These are phyloP conservation scores for Lochmaea capreae DNA, from an alignment of 2,888 invertebrate genomes.

Conservation along the genomic window DNA sequence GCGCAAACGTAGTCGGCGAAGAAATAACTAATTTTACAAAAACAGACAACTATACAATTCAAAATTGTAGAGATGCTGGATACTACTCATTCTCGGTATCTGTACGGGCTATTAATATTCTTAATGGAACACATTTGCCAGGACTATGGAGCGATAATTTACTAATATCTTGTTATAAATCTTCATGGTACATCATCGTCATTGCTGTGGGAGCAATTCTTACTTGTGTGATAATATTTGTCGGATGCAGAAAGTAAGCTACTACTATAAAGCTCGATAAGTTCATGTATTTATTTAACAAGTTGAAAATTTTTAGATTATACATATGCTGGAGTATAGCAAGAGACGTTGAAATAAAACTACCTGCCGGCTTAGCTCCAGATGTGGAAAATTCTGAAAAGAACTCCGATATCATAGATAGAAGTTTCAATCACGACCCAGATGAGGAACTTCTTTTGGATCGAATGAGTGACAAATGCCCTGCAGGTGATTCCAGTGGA, in stretches of 20 bases:
- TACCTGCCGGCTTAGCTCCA: conserved; percentile 73
- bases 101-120: conserved; percentile 61
- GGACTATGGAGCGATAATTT: conserved; percentile 62
- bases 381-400: conserved; percentile 53
- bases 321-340: conserved; percentile 73
- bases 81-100: conserved; percentile 54
- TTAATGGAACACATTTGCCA: conserved; percentile 49
- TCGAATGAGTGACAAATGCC: conserved; percentile 46
- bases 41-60: conserved; percentile 40
- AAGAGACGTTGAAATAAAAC: conserved; percentile 75
- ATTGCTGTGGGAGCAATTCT: conserved; percentile 38
- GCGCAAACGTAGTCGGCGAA: conserved; percentile 15
- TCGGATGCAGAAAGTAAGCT: conserved; percentile 49
- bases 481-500: conserved; percentile 68
- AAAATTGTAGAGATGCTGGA: conserved; percentile 53
- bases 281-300: neutral
- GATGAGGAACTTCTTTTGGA: conserved; percentile 59
- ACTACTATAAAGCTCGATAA: neutral
- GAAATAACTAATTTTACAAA: conserved; percentile 35
- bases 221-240: conserved; percentile 35
- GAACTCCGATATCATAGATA: conserved; percentile 53
- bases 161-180: conserved; percentile 52
- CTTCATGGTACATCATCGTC: conserved; percentile 44
- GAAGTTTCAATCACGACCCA: conserved; percentile 50
- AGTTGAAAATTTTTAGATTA: conserved; percentile 63